A percentile compares a stretch with the other conserved stretches of the same genome.
Conservation (phyloP, 2,888 invertebrate genomes). For the Panorpa germanica region DNA sequence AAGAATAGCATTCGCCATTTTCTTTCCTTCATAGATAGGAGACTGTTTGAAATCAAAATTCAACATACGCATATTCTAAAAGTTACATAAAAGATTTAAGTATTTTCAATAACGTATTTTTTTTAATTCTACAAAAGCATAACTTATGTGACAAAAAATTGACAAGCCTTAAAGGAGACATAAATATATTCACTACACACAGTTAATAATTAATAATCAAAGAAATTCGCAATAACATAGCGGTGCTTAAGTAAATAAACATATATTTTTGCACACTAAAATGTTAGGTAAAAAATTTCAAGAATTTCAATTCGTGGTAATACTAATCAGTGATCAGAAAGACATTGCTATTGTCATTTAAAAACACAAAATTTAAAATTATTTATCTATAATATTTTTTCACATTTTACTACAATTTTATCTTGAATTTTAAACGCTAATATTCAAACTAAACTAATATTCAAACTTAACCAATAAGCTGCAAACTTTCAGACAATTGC, state of each 20-base stretch:
- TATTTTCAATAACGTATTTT: conserved; percentile 5
- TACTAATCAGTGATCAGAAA: background rate
- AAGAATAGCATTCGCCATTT: conserved; percentile 60
- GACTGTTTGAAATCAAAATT: conserved; percentile 78
- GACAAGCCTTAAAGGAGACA: too few relatives aligned
- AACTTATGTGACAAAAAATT: conserved; percentile 7
- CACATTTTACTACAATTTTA: background rate
- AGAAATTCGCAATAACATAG: too few relatives aligned
- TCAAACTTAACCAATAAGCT: conserved; percentile 1
- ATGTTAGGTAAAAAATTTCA: too few relatives aligned
- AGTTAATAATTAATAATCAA: too few relatives aligned
- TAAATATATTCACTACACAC: too few relatives aligned
- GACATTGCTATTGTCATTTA: background rate
- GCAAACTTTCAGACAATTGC: background rate
- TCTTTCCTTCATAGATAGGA: conserved; percentile 59
- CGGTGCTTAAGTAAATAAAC: too few relatives aligned
- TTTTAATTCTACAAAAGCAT: background rate
- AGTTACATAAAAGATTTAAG: conserved; percentile 15
- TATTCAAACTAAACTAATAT: background rate
- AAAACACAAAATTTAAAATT: conserved; percentile 1
- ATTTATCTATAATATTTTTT: conserved; percentile 2
- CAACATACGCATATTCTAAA: conserved; percentile 71
- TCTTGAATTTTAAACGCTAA: conserved; percentile 1
- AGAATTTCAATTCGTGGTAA: background rate
- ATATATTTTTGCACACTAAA: too few relatives aligned